phyloP scores from a whole-genome alignment of 2,113 vertebrate genomes.

The Lasiurus borealis region DNA sequence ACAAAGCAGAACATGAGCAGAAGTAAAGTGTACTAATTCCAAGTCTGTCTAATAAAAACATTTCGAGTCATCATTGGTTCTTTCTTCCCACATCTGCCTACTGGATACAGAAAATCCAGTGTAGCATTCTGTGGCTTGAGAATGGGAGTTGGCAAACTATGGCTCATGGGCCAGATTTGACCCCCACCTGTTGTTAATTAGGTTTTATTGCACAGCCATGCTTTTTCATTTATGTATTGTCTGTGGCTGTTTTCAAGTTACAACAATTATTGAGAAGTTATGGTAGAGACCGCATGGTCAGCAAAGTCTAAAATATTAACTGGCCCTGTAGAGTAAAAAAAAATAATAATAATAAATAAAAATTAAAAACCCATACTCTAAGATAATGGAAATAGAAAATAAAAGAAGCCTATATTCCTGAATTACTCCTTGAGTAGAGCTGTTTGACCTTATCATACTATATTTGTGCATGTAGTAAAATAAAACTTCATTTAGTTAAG shows the following conservation, averaged over 20 bases:
- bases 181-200: not conserved
- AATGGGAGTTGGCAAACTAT: not conserved
- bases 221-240: not conserved
- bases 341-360: too few relatives aligned
- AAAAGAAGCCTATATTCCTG: not conserved
- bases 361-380: not conserved
- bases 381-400: not conserved
- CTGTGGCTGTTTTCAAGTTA: not conserved
- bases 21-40: not conserved
- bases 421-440: not conserved
- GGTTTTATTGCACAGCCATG: not conserved
- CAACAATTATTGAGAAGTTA: not conserved
- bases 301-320: slow-evolving; percentile 20
- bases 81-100: not conserved
- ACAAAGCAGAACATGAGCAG: not conserved
- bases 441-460: not conserved
- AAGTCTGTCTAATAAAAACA: not conserved
- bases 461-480: not conserved
- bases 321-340: not conserved
- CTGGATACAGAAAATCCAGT: not conserved
- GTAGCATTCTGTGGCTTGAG: not conserved
- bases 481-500: not conserved
- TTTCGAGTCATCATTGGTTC: not conserved
- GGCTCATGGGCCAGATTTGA: not conserved
- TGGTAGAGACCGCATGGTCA: not conserved